Percentiles rank a stretch among this genome's conserved stretches.
These are phyloP conservation scores for Zygogramma bicolorata DNA, from an alignment of 2,888 invertebrate genomes.

Conservation along the genomic window DNA sequence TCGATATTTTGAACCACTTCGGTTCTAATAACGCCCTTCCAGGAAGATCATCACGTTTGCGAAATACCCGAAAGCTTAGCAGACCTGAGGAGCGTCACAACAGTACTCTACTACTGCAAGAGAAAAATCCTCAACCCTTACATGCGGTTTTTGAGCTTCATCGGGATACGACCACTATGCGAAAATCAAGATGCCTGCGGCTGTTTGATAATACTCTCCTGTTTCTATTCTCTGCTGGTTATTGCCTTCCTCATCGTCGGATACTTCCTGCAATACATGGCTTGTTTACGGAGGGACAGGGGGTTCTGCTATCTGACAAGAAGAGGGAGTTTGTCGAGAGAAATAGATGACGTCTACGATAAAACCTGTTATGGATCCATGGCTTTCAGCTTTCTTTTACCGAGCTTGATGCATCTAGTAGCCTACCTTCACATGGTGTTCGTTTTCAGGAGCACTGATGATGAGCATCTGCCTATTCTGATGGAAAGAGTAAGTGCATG, in stretches of 20 bases:
- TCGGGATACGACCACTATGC: slow-evolving; percentile 80
- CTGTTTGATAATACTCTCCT: slow-evolving; percentile 73
- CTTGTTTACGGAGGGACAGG: slow-evolving; percentile 80
- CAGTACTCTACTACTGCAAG: slow-evolving; percentile 85
- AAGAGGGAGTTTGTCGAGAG: slow-evolving; percentile 32
- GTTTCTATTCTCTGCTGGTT: slow-evolving; percentile 73
- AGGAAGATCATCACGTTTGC: not conserved
- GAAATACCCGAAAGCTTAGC: slow-evolving; percentile 53
- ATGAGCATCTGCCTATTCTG: slow-evolving; percentile 84
- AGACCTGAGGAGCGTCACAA: slow-evolving; percentile 78
- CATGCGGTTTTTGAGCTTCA: slow-evolving; percentile 77
- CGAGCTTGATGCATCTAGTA: slow-evolving; percentile 78
- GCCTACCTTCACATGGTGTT: slow-evolving; percentile 82
- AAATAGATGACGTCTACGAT: slow-evolving; percentile 66
- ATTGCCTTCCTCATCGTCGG: slow-evolving; percentile 32
- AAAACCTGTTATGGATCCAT: slow-evolving; percentile 79
- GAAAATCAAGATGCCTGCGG: slow-evolving; percentile 74
- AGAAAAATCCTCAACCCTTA: slow-evolving; percentile 85
- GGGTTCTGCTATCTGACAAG: slow-evolving; percentile 75
- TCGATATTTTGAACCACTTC: no score
- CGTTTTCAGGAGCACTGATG: slow-evolving; percentile 81
- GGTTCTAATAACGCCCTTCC: not conserved
- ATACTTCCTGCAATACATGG: slow-evolving; percentile 70
- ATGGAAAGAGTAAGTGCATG: slow-evolving; percentile 79
- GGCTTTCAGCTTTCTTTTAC: slow-evolving; percentile 79